Conservation (phyloP, 2,888 invertebrate genomes). For the Sycophila texana region DNA sequence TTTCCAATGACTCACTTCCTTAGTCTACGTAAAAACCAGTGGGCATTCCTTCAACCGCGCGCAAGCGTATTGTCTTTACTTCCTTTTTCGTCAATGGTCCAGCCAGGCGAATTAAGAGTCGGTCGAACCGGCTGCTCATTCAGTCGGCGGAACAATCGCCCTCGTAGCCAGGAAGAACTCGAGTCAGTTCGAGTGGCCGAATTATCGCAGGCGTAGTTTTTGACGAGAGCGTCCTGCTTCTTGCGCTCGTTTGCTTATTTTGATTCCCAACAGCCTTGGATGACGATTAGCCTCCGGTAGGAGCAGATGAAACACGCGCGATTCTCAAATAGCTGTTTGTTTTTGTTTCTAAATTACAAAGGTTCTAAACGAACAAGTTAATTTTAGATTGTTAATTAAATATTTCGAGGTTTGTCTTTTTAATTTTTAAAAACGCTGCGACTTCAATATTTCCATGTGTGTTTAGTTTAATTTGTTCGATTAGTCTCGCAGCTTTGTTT, state of each 20-base stretch:
- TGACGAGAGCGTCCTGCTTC: background rate
- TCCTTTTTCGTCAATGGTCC: background rate
- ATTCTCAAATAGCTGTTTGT: background rate
- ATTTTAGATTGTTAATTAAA: too few relatives aligned
- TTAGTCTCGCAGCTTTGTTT: too few relatives aligned
- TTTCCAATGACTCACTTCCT: too few relatives aligned
- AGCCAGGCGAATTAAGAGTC: background rate
- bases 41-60: background rate
- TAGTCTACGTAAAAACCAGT: too few relatives aligned
- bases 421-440: too few relatives aligned
- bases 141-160: constrained; percentile 5
- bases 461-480: too few relatives aligned
- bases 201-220: background rate
- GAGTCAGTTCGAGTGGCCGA: constrained; percentile 21
- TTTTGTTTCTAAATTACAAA: background rate
- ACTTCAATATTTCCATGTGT: background rate
- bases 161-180: background rate
- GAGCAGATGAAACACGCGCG: background rate
- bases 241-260: constrained; percentile 26
- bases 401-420: too few relatives aligned
- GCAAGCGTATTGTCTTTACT: background rate
- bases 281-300: background rate
- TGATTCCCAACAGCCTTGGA: background rate
- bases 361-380: too few relatives aligned
- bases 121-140: constrained; percentile 9